phyloP scores from a whole-genome alignment of 1,140 invertebrate genomes.

The Drosophila parvula region DNA sequence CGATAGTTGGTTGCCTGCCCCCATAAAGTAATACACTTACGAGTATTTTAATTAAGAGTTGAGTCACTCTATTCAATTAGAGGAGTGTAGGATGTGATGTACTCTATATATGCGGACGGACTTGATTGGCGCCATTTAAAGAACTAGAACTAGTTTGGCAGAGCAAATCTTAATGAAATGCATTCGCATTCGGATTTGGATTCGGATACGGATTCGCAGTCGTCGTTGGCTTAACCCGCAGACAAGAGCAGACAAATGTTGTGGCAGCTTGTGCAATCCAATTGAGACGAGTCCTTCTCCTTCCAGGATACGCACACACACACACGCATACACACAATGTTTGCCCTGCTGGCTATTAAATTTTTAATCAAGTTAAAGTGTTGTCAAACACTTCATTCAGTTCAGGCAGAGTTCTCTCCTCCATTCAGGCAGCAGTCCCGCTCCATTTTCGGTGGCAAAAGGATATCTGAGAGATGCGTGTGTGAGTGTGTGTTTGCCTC shows the following conservation, averaged over 20 bases:
- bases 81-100: too few species aligned
- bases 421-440: constrained; percentile 2
- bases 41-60: constrained; percentile 21
- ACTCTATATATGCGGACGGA: constrained; percentile 9
- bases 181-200: constrained; percentile 27
- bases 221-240: constrained; percentile 38
- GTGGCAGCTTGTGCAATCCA: constrained; percentile 72
- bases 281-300: constrained; percentile 51
- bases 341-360: constrained; percentile 75
- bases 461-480: constrained; percentile 9
- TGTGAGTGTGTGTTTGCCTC: neutral
- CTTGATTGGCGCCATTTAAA: constrained; percentile 29
- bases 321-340: constrained; percentile 41
- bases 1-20: too few species aligned
- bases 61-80: neutral
- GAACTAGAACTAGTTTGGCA: constrained; percentile 12
- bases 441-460: constrained; percentile 18
- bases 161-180: constrained; percentile 58
- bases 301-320: constrained; percentile 1
- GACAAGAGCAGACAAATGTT: constrained; percentile 55
- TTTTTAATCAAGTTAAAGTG: constrained; percentile 82
- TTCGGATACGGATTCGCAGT: constrained; percentile 10
- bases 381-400: constrained; percentile 79
- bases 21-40: constrained; percentile 4
- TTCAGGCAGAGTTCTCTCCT: constrained; percentile 47